Percentiles rank a stretch among this genome's conserved stretches.
These are phyloP conservation scores for Cryptocephalus primarius DNA, from an alignment of 2,888 invertebrate species.

Conservation along the genomic window DNA sequence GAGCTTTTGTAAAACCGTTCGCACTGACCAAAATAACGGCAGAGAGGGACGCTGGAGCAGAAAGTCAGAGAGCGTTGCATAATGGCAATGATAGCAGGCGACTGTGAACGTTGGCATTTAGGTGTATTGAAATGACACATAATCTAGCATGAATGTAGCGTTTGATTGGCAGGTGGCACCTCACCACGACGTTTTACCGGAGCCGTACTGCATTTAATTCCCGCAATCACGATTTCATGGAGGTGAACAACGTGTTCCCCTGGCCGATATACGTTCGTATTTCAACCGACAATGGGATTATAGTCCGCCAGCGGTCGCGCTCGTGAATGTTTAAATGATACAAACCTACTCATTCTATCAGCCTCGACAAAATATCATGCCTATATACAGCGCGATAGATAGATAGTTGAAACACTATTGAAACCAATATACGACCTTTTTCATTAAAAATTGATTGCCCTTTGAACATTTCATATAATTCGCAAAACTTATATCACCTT, in stretches of 20 bases:
- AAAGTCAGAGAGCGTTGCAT: too few species aligned
- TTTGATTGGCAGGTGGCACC: constrained; percentile 11
- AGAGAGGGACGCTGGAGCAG: too few species aligned
- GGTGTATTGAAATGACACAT: constrained; percentile 8
- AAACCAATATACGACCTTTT: too few species aligned
- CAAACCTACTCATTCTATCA: not conserved
- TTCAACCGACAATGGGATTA: not conserved
- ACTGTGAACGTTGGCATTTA: constrained; percentile 5
- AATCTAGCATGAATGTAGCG: constrained; percentile 8
- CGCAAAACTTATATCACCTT: too few species aligned
- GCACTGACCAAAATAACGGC: too few species aligned
- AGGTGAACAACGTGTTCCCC: constrained; percentile 5
- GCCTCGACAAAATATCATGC: too few species aligned
- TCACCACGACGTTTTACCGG: constrained; percentile 6
- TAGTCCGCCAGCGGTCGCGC: not conserved
- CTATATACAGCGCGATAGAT: too few species aligned
- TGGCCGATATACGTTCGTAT: constrained; percentile 2
- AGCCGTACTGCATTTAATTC: constrained; percentile 9
- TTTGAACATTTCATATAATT: too few species aligned
- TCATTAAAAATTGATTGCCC: too few species aligned
- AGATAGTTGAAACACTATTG: too few species aligned
- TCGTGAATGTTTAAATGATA: not conserved
- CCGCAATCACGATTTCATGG: constrained; percentile 1
- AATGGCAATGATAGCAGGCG: not conserved
- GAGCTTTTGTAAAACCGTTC: too few species aligned